phyloP scores from a whole-genome alignment of 1,140 invertebrate species.

The Delia radicum region DNA sequence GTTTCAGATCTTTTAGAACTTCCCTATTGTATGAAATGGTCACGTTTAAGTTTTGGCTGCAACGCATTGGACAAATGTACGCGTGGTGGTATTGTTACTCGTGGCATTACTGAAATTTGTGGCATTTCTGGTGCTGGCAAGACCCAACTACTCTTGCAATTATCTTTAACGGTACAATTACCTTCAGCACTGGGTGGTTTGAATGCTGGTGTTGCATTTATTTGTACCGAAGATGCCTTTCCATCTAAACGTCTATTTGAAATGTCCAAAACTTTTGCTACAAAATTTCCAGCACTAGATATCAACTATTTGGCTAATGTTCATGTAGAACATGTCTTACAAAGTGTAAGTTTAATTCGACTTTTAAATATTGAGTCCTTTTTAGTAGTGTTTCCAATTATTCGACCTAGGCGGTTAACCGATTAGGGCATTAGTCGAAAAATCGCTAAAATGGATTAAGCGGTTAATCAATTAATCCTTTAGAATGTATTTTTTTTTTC shows the following conservation, averaged over 20 bases:
- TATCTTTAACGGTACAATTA: conserved; percentile 58
- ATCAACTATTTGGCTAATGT: conserved; percentile 47
- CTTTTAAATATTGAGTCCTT: neutral
- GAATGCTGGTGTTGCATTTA: conserved; percentile 67
- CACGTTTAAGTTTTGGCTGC: conserved; percentile 64
- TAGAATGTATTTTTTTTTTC: too few species aligned
- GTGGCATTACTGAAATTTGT: conserved; percentile 79
- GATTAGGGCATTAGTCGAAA: too few species aligned
- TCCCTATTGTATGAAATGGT: conserved; percentile 44
- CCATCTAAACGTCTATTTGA: conserved; percentile 68
- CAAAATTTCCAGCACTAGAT: conserved; percentile 37
- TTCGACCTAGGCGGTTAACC: too few species aligned
- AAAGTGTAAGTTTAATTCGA: conserved; percentile 57
- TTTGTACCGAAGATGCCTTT: conserved; percentile 76
- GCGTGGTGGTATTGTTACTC: conserved; percentile 70
- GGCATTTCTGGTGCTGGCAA: conserved; percentile 82
- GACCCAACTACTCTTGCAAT: conserved; percentile 80
- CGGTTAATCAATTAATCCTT: too few species aligned
- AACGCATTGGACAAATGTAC: conserved; percentile 62
- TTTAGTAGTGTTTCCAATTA: too few species aligned
- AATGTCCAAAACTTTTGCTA: conserved; percentile 48
- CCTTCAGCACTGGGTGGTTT: conserved; percentile 43
- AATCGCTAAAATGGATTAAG: too few species aligned
- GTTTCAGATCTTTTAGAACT: conserved; percentile 29
- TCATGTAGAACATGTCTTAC: conserved; percentile 57